phyloP scores from a whole-genome alignment of 2,797 vertebrate species.

The Uromys caudimaculatus region DNA sequence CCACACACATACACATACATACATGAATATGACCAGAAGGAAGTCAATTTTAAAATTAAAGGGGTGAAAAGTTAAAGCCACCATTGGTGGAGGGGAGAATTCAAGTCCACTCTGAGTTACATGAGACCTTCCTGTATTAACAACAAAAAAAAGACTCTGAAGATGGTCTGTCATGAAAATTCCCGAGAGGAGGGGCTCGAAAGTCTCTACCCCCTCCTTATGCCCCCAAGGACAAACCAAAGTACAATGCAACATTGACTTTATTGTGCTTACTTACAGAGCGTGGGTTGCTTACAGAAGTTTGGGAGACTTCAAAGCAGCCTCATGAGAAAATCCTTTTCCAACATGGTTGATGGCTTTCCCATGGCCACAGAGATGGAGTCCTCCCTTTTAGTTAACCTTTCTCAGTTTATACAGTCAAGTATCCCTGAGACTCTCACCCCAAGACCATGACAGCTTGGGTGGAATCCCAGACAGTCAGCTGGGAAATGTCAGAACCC shows the following conservation, averaged over 20 bases:
- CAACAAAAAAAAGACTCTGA: background rate
- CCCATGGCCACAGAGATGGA: background rate
- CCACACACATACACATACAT: background rate
- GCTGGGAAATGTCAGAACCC: background rate
- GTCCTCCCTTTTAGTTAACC: background rate
- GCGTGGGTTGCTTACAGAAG: background rate
- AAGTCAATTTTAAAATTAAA: background rate
- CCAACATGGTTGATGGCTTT: background rate
- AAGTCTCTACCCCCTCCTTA: background rate
- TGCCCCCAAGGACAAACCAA: background rate
- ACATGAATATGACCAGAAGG: background rate
- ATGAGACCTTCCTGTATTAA: background rate
- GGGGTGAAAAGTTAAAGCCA: background rate
- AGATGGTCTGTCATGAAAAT: background rate
- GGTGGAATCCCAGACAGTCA: background rate
- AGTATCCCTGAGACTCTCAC: background rate
- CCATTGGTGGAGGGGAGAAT: background rate
- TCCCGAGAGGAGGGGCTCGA: no score
- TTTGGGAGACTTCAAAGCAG: background rate
- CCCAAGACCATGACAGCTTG: background rate
- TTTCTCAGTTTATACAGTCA: background rate
- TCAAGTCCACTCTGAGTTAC: background rate
- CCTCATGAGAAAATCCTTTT: background rate
- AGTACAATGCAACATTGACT: background rate
- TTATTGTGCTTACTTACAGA: background rate